phyloP scores from a whole-genome alignment of 2,113 vertebrate species.

The Pseudorasbora parva region DNA sequence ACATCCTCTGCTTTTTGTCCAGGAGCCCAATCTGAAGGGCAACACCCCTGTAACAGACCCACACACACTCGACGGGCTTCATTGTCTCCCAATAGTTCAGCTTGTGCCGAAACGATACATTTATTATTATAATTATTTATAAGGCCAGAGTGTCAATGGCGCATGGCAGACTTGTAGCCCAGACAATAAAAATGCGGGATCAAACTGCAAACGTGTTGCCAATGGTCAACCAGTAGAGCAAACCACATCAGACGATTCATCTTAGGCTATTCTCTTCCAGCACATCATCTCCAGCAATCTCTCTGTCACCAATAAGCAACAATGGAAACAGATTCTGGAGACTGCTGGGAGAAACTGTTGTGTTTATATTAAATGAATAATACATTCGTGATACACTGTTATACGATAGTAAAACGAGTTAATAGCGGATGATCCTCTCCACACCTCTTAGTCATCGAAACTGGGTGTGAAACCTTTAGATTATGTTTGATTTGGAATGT shows the following conservation, averaged over 20 bases:
- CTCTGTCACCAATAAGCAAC: constrained; percentile 11
- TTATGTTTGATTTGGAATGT: background rate
- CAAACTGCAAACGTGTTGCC: constrained; percentile 1
- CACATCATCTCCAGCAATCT: constrained; percentile 38
- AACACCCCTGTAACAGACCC: constrained; percentile 56
- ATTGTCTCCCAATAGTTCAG: constrained; percentile 46
- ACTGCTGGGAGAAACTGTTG: background rate
- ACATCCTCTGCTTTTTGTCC: constrained; percentile 37
- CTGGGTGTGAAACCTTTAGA: constrained; percentile 42
- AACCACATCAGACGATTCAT: background rate
- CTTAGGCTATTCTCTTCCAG: background rate
- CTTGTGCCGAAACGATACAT: background rate
- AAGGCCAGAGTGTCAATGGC: background rate
- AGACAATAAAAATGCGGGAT: background rate
- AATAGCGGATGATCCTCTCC: background rate
- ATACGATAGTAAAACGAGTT: background rate
- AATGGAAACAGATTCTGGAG: background rate
- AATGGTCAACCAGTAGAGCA: background rate
- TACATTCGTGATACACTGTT: background rate
- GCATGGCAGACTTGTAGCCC: background rate
- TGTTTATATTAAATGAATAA: background rate
- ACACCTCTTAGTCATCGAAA: constrained; percentile 1
- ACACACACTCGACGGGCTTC: constrained; percentile 25
- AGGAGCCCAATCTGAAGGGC: constrained; percentile 47
- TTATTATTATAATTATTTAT: background rate